Evolutionary conservation across 2,888 invertebrate genomes (phyloP), one percentile per base, ranked within the genome.

Genomic region (Mellilla xanthometata): DNA sequence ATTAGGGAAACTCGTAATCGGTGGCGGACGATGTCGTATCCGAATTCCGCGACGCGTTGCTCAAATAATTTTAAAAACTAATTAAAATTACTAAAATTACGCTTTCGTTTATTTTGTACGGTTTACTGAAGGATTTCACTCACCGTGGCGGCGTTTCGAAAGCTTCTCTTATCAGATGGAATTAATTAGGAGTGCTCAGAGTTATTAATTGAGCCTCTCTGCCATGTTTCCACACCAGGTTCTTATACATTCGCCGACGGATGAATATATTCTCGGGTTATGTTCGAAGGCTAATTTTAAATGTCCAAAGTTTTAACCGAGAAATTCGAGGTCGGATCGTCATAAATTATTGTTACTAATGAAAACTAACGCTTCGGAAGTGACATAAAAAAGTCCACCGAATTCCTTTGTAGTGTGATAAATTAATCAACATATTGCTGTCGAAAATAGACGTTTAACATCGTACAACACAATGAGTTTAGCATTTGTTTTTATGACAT

Each of bases 111-210:
- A 46, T 61, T 63, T 68, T 60, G 59, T 59, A 65, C 64, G 49
- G 27, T 30, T 47, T 35, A 9, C 47, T 47, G 68, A 68, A 76
- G 75, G 72, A 59, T 67, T 60, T 57, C 54, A 65, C 56, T 42
- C 39, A 59, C 60, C 64, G 69, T 61, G 51, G 60, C 65, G 56
- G 45, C 58, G 38, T 73, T 71, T 67, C 68, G 70, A 72, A 73
- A 79, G 68, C 66, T 70, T 64, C 53, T 59, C 67, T 67, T 65
- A 73, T 77, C 74, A 62, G 70, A 74, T 77, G 51, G 58, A 57
- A 53, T 65, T 74, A 76, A 77, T 80, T 73, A 70, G 60, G 42
- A 52, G 49, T 52, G 38, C 35, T 48, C 41, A 41, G 38, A 34
- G 54, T 61, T 58, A 66, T 63, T 72, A 70, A 67, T 63, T 58